phyloP scores from a whole-genome alignment of 2,113 vertebrate genomes.

The Patagioenas fasciata region DNA sequence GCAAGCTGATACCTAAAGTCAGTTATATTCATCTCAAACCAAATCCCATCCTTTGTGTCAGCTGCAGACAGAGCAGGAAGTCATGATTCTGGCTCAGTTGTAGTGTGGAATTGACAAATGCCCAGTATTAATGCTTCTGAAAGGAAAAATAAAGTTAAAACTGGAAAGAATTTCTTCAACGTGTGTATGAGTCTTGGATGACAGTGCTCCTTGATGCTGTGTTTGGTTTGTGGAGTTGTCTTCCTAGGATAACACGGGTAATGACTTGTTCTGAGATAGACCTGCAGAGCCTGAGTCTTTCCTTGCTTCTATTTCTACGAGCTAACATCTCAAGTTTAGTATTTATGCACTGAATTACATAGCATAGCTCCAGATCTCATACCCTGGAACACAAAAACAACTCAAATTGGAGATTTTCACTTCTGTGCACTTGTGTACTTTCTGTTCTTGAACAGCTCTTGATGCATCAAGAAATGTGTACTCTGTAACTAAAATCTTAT shows the following conservation, averaged over 20 bases:
- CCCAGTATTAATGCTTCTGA: neutral
- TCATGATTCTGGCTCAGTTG: neutral
- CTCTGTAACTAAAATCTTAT: neutral
- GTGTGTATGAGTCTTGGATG: neutral
- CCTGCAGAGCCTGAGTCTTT: neutral
- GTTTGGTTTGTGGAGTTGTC: neutral
- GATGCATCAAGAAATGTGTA: neutral
- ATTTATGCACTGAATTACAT: neutral
- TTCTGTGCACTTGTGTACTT: neutral
- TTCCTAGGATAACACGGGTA: neutral
- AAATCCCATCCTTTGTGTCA: neutral
- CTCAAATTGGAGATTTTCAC: neutral
- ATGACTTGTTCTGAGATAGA: neutral
- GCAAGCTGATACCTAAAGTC: neutral
- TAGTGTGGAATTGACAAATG: neutral
- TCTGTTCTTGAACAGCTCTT: neutral
- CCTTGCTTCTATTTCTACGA: neutral
- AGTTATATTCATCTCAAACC: neutral
- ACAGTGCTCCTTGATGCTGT: neutral
- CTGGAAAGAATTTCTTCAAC: neutral
- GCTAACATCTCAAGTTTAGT: neutral
- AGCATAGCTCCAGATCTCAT: conserved; percentile 5
- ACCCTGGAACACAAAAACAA: conserved; percentile 26
- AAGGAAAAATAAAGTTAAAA: neutral
- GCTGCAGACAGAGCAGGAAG: neutral